phyloP scores from a whole-genome alignment of 2,113 vertebrate genomes.

The Myxocyprinus asiaticus region DNA sequence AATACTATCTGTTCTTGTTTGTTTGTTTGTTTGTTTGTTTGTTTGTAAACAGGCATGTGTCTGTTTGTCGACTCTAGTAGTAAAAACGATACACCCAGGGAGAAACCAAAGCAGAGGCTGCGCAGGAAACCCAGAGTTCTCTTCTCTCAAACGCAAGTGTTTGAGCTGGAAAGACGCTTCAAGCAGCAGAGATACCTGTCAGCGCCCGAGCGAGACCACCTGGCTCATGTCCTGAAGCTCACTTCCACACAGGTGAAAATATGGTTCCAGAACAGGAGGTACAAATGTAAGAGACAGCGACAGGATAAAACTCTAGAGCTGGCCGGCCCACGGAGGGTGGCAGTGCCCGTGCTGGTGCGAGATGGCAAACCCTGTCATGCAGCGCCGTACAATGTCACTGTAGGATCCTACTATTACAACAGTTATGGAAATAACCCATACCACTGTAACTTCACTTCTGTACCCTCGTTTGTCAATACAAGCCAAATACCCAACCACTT shows the following conservation, averaged over 20 bases:
- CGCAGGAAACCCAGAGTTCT: constrained; percentile 83
- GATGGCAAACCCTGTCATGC: constrained; percentile 80
- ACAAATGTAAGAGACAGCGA: constrained; percentile 87
- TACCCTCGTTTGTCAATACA: not conserved
- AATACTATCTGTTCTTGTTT: too few relatives aligned
- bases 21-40: not conserved
- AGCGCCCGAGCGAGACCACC: constrained; percentile 82
- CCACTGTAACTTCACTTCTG: constrained; percentile 17
- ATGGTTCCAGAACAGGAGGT: constrained; percentile 94
- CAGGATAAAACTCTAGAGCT: constrained; percentile 80
- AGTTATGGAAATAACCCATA: constrained; percentile 57
- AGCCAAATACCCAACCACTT: constrained; percentile 56
- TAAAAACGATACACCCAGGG: not conserved
- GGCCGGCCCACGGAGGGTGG: constrained; percentile 77
- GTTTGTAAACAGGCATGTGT: constrained; percentile 58
- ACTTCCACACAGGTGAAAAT: constrained; percentile 92
- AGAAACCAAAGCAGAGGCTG: constrained; percentile 50
- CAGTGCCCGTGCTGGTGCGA: constrained; percentile 85
- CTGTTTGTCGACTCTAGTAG: not conserved
- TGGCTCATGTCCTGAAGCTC: constrained; percentile 81
- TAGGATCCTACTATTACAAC: constrained; percentile 63
- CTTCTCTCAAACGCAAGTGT: constrained; percentile 86
- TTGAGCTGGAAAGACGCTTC: constrained; percentile 86
- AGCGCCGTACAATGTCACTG: constrained; percentile 37
- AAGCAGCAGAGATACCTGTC: constrained; percentile 87